Percentiles rank a stretch among this genome's conserved stretches.
Evolutionary conservation across 2,113 vertebrate species (phyloP).

Genomic region (Upupa epops): DNA sequence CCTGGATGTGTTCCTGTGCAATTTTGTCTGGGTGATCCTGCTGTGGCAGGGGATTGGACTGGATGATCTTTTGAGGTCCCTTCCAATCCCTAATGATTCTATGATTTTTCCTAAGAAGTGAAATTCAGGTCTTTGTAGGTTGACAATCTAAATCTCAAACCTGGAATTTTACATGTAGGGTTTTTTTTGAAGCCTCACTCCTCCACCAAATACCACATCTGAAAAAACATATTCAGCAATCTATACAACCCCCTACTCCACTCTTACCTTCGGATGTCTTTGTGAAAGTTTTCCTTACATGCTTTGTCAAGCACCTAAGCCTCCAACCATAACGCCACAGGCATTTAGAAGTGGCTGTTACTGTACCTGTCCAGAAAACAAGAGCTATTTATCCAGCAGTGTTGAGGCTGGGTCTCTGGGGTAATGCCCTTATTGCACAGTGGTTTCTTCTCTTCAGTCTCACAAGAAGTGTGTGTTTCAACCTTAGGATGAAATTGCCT

Average conservation of each 20-base stretch:
- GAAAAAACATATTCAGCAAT: fast-evolving
- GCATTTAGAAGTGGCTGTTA: background rate
- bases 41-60: too few species aligned
- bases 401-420: fast-evolving
- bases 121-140: background rate
- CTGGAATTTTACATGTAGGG: background rate
- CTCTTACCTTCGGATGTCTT: background rate
- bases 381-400: background rate
- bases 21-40: too few species aligned
- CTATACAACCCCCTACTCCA: background rate
- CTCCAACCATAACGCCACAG: background rate
- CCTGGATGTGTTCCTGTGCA: too few species aligned
- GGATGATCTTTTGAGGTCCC: too few species aligned
- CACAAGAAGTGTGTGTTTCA: background rate
- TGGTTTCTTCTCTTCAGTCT: background rate
- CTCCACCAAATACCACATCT: fast-evolving
- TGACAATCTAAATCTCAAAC: background rate
- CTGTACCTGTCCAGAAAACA: background rate
- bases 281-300: background rate
- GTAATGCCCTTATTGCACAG: background rate
- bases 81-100: too few species aligned
- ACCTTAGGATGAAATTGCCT: background rate
- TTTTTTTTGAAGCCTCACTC: background rate
- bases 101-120: background rate
- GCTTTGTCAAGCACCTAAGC: background rate